These are phyloP conservation scores for Hirudinaria manillensis DNA, from an alignment of 2,888 invertebrate genomes.

Conservation along the genomic window DNA sequence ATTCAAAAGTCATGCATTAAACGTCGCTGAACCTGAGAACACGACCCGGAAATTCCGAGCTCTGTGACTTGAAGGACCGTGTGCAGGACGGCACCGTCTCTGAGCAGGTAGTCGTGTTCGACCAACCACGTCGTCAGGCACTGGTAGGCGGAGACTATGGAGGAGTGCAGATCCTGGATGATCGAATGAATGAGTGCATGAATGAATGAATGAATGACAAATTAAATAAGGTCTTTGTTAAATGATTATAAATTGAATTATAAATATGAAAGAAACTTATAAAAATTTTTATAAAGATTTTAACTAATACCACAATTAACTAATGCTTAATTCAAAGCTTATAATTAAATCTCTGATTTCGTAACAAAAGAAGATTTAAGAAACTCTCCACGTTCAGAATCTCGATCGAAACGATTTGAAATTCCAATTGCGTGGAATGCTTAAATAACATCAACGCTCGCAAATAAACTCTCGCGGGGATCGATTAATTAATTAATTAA, in stretches of 20 bases:
- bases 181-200: background rate
- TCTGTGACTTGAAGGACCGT: conserved; percentile 93
- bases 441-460: too few relatives aligned
- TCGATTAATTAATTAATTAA: too few relatives aligned
- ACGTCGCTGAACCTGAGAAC: conserved; percentile 59
- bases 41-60: conserved; percentile 90
- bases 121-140: conserved; percentile 73
- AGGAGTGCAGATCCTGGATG: conserved; percentile 69
- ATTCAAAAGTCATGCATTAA: too few relatives aligned
- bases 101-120: conserved; percentile 79
- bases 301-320: too few relatives aligned
- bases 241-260: background rate
- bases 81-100: conserved; percentile 83
- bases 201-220: too few relatives aligned
- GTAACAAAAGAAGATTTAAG: too few relatives aligned
- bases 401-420: too few relatives aligned
- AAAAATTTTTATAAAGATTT: background rate
- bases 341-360: too few relatives aligned
- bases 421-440: too few relatives aligned
- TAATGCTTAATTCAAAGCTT: too few relatives aligned
- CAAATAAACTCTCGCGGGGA: too few relatives aligned
- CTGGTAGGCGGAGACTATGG: conserved; percentile 68
- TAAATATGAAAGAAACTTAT: background rate
- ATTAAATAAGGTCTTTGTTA: background rate
- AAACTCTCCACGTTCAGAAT: too few relatives aligned